phyloP scores from a whole-genome alignment of 2,113 vertebrate species.

The Otis tarda region DNA sequence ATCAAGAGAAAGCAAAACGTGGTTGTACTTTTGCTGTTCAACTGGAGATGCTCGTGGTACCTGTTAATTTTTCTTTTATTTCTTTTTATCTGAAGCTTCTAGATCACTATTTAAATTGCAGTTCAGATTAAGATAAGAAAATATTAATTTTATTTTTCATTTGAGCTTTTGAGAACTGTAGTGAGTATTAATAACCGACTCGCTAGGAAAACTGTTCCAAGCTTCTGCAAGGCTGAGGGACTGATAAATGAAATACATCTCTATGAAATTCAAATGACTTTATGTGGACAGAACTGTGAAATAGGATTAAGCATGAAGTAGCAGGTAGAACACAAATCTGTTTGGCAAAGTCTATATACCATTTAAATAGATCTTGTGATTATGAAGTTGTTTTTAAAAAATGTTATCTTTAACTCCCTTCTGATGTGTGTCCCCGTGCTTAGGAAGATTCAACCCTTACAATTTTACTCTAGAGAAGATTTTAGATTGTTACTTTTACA shows the following conservation, averaged over 20 bases:
- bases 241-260: neutral
- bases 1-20: neutral
- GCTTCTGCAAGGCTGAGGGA: neutral
- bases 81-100: neutral
- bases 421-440: neutral
- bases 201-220: neutral
- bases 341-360: neutral
- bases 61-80: neutral
- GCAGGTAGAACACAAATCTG: neutral
- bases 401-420: neutral
- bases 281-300: neutral
- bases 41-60: neutral
- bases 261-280: neutral
- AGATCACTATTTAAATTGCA: neutral
- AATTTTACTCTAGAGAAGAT: neutral
- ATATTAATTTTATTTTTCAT: neutral
- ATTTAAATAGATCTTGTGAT: neutral
- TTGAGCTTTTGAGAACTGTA: neutral
- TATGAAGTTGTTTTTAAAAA: neutral
- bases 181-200: neutral
- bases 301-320: neutral
- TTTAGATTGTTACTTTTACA: neutral
- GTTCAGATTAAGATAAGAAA: neutral
- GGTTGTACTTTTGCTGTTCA: neutral
- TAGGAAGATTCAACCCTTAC: neutral